phyloP scores from a whole-genome alignment of 2,113 vertebrate genomes.

The Coptodon rendalli region DNA sequence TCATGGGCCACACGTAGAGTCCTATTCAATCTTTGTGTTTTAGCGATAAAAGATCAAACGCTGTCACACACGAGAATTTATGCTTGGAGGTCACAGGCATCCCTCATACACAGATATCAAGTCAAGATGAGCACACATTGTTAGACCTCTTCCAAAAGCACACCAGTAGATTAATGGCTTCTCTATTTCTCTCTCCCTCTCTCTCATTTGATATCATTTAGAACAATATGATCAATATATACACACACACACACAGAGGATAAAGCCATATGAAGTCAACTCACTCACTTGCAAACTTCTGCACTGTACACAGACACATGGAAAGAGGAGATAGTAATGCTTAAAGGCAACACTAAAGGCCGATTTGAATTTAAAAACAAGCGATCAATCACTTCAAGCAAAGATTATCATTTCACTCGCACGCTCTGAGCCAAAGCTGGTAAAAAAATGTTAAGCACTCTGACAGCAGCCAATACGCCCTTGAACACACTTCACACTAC shows the following conservation, averaged over 20 bases:
- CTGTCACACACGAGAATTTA: constrained; percentile 9
- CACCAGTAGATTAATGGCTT: neutral
- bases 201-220: neutral
- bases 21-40: constrained; percentile 18
- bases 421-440: constrained; percentile 19
- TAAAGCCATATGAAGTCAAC: neutral
- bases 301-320: neutral
- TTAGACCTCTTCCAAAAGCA: neutral
- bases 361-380: constrained; percentile 46
- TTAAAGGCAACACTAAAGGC: constrained; percentile 2
- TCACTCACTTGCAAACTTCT: neutral
- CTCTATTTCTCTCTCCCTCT: neutral
- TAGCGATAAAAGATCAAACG: constrained; percentile 37
- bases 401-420: constrained; percentile 58
- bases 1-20: neutral
- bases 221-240: neutral
- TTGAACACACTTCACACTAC: constrained; percentile 57
- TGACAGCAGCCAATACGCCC: constrained; percentile 40
- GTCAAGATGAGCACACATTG: neutral
- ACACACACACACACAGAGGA: neutral
- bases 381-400: constrained; percentile 36
- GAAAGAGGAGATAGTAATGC: neutral
- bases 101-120: neutral
- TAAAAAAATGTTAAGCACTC: constrained; percentile 27
- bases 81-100: neutral